These are phyloP conservation scores for Beris chalybata DNA, from an alignment of 2,888 invertebrate species.

Conservation along the genomic window DNA sequence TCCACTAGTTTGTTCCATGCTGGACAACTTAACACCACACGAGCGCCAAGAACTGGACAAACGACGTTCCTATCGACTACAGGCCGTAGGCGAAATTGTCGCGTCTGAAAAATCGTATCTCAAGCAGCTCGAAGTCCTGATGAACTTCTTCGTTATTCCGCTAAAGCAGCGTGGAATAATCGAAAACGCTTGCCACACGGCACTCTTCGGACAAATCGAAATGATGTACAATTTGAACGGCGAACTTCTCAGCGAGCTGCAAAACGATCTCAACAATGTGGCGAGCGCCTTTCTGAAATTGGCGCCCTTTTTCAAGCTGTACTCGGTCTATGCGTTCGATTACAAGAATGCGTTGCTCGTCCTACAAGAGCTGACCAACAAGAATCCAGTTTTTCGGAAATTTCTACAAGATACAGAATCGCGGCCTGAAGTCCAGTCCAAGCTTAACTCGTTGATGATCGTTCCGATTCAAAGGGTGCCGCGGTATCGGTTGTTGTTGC, in stretches of 20 bases:
- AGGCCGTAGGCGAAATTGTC: conserved; percentile 69
- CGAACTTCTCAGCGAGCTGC: conserved; percentile 63
- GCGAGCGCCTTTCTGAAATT: conserved; percentile 69
- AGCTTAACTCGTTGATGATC: conserved; percentile 72
- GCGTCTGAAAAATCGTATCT: conserved; percentile 71
- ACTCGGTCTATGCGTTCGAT: conserved; percentile 76
- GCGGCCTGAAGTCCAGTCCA: conserved; percentile 69
- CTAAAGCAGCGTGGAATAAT: conserved; percentile 60
- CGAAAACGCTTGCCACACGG: conserved; percentile 57
- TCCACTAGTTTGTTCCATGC: conserved; percentile 60
- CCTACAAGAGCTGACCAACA: conserved; percentile 61
- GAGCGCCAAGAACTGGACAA: conserved; percentile 49
- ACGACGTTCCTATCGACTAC: conserved; percentile 53
- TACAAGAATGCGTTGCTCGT: conserved; percentile 66
- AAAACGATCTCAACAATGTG: conserved; percentile 61
- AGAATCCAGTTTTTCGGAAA: conserved; percentile 60
- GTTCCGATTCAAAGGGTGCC: conserved; percentile 79
- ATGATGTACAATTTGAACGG: conserved; percentile 66
- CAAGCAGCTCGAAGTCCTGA: conserved; percentile 66
- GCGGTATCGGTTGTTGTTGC: conserved; percentile 71
- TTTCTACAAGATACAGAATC: conserved; percentile 67
- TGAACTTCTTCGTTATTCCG: conserved; percentile 66
- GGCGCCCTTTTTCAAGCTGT: conserved; percentile 76
- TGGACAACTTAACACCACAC: conserved; percentile 53
- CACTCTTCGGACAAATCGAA: conserved; percentile 66